A percentile compares a stretch with the other conserved stretches of the same genome.
Evolutionary conservation across 1,140 invertebrate species (phyloP).

Genomic region (Bombus balteatus): DNA sequence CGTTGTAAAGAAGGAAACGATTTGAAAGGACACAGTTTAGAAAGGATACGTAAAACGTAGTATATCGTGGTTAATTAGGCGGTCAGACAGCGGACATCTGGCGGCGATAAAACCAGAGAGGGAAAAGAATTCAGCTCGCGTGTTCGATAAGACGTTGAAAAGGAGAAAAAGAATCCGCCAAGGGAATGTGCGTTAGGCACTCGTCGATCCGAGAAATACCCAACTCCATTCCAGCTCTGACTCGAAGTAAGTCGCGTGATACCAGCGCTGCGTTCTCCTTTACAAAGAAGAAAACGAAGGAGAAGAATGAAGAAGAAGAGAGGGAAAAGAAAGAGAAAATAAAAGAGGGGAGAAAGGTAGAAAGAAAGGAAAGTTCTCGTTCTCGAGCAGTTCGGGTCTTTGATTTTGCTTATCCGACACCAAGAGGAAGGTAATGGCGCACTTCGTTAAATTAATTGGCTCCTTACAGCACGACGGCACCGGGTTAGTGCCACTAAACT

Average conservation of each 20-base stretch:
- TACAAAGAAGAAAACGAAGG: not conserved
- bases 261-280: conserved; percentile 1
- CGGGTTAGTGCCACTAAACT: conserved; percentile 68
- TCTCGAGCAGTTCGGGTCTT: conserved; percentile 62
- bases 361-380: conserved; percentile 42
- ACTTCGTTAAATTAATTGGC: conserved; percentile 75
- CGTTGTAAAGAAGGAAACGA: not conserved
- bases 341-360: not conserved
- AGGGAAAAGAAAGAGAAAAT: not conserved
- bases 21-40: not conserved
- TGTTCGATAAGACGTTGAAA: conserved; percentile 23
- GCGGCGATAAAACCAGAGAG: conserved; percentile 32
- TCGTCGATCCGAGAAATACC: conserved; percentile 57
- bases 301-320: not conserved
- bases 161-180: not conserved
- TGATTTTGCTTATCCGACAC: conserved; percentile 70
- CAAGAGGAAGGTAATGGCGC: conserved; percentile 64
- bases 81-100: conserved; percentile 24
- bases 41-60: not conserved
- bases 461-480: conserved; percentile 60
- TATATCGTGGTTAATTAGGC: conserved; percentile 35
- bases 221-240: conserved; percentile 35
- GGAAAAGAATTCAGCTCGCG: conserved; percentile 29
- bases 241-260: conserved; percentile 47
- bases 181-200: conserved; percentile 48